Evolutionary conservation across 2,888 invertebrate genomes (phyloP).

Genomic region (Philhelius pedissequus): DNA sequence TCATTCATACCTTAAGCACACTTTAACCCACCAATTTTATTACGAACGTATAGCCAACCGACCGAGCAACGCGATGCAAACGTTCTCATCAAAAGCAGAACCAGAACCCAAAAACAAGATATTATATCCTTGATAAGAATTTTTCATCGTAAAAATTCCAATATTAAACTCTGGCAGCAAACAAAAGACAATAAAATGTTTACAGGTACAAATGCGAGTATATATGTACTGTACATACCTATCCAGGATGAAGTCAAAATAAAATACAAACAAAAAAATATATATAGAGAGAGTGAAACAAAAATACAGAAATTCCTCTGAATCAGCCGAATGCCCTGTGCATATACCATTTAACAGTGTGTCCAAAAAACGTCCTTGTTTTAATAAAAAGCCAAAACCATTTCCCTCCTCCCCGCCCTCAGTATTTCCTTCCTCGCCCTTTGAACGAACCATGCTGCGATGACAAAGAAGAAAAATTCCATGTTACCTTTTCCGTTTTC

Average conservation of each 20-base stretch:
- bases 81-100: constrained; percentile 56
- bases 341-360: constrained; percentile 11
- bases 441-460: background rate
- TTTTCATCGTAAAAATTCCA: constrained; percentile 62
- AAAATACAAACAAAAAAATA: background rate
- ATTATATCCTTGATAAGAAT: constrained; percentile 55
- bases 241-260: constrained; percentile 11
- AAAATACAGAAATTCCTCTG: constrained; percentile 10
- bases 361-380: constrained; percentile 10
- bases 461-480: constrained; percentile 46
- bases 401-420: background rate
- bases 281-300: background rate
- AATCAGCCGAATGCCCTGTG: constrained; percentile 59
- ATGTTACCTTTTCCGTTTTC: constrained; percentile 62
- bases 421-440: background rate
- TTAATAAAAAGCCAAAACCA: constrained; percentile 43
- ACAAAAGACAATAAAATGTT: constrained; percentile 66
- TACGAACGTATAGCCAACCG: constrained; percentile 45
- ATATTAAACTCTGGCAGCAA: constrained; percentile 59
- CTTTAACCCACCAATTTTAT: constrained; percentile 30
- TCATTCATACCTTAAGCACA: background rate
- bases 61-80: background rate
- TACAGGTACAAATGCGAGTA: constrained; percentile 46
- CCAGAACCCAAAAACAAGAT: constrained; percentile 46
- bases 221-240: background rate